Conservation (phyloP, 2,888 invertebrate species). For the Spilarctia lutea region DNA sequence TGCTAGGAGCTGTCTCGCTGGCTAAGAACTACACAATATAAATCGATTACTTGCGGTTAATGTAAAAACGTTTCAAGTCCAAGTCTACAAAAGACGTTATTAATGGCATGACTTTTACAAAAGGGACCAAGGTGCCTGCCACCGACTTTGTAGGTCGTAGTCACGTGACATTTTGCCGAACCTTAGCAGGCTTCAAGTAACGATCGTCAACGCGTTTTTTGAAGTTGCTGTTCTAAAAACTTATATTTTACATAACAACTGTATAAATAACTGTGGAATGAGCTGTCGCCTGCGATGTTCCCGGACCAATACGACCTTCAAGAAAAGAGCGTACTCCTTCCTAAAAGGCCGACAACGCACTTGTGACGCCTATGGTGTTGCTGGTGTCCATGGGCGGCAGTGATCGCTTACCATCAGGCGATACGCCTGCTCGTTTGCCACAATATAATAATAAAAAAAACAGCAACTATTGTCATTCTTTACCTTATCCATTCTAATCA, state of each 20-base stretch:
- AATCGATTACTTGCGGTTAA: conserved; percentile 48
- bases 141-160: conserved; percentile 69
- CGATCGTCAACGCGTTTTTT: conserved; percentile 16
- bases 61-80: conserved; percentile 45
- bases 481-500: too few relatives aligned
- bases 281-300: too few relatives aligned
- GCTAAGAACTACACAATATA: conserved; percentile 39
- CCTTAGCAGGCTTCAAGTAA: conserved; percentile 29
- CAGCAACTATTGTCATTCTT: too few relatives aligned
- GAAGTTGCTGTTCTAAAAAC: not conserved
- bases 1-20: conserved; percentile 26
- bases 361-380: too few relatives aligned
- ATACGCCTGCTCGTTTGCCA: too few relatives aligned
- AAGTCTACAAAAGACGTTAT: conserved; percentile 56
- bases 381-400: too few relatives aligned
- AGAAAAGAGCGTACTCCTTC: too few relatives aligned
- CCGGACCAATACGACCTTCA: too few relatives aligned
- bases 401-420: too few relatives aligned
- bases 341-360: too few relatives aligned
- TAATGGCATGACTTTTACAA: conserved; percentile 61
- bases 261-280: too few relatives aligned
- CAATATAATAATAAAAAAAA: too few relatives aligned
- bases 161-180: conserved; percentile 44
- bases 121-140: conserved; percentile 63
- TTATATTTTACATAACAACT: conserved; percentile 5